These are phyloP conservation scores for Peromyscus attwateri DNA, from an alignment of 2,797 vertebrate genomes.

Conservation along the genomic window DNA sequence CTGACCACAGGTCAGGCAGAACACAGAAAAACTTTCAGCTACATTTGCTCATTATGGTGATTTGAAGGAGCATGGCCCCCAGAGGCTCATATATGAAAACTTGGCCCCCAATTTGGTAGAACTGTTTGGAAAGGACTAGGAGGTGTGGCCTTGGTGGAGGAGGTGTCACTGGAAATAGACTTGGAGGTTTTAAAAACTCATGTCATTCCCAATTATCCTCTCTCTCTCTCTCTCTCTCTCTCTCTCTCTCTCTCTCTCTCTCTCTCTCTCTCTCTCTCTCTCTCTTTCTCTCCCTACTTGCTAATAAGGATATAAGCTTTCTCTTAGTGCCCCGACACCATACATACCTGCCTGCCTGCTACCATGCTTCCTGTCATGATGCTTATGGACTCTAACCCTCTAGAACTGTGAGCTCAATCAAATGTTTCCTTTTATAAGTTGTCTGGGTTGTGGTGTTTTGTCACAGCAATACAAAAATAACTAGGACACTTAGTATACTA, in stretches of 20 bases:
- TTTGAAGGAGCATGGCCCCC: neutral
- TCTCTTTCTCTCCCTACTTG: too few relatives aligned
- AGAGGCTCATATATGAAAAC: neutral
- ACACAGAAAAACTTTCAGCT: too few relatives aligned
- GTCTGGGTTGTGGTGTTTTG: too few relatives aligned
- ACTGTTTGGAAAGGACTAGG: neutral
- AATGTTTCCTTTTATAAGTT: neutral
- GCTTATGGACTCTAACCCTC: neutral
- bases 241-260: neutral
- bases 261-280: too few relatives aligned
- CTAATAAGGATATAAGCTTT: neutral
- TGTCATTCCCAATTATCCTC: neutral
- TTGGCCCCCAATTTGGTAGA: neutral
- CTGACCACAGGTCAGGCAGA: too few relatives aligned
- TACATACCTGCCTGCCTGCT: neutral
- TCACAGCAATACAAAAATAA: neutral
- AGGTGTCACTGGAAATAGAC: neutral
- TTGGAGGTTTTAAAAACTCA: neutral
- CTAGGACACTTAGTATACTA: neutral
- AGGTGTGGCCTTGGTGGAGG: neutral
- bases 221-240: neutral
- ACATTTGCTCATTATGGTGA: too few relatives aligned
- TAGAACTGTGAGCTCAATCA: neutral
- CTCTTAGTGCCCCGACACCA: too few relatives aligned
- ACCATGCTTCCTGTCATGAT: neutral